These are phyloP conservation scores for Apodemus sylvaticus DNA, from an alignment of 2,113 vertebrate species.

Conservation along the genomic window DNA sequence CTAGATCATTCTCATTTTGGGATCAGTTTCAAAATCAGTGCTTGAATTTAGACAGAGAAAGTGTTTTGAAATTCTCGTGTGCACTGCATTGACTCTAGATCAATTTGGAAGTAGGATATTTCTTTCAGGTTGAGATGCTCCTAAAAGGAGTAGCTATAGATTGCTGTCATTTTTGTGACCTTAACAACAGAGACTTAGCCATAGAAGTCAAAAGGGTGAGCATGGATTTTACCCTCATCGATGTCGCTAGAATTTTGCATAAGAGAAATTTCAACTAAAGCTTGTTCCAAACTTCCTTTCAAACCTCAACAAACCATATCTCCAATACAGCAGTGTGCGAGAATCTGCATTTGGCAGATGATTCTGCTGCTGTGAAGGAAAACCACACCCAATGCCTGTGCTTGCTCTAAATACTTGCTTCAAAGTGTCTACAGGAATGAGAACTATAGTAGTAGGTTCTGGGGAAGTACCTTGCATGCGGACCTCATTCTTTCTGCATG, in stretches of 20 bases:
- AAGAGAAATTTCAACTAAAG: background rate
- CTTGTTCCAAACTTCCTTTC: conserved; percentile 6
- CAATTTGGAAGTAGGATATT: background rate
- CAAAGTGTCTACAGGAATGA: conserved; percentile 21
- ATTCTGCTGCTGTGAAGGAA: conserved; percentile 6
- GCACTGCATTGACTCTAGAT: background rate
- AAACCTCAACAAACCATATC: conserved; percentile 7
- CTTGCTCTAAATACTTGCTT: conserved; percentile 39
- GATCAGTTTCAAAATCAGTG: conserved; percentile 42
- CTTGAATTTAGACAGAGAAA: conserved; percentile 35
- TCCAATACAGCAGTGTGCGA: background rate
- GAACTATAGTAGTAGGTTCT: background rate
- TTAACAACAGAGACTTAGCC: conserved; percentile 23
- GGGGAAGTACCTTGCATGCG: conserved; percentile 75
- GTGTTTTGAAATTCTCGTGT: conserved; percentile 37
- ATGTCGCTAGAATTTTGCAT: conserved; percentile 8
- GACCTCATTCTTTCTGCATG: conserved; percentile 52
- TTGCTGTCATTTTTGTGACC: conserved; percentile 3
- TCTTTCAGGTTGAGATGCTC: conserved; percentile 42
- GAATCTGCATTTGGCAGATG: conserved; percentile 13
- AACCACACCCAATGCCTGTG: conserved; percentile 14
- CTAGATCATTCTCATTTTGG: conserved; percentile 23
- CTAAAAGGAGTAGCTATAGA: conserved; percentile 23
- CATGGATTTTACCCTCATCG: background rate
- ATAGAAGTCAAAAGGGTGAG: background rate